A percentile compares a stretch with the other conserved stretches of the same genome.
phyloP scores from a whole-genome alignment of 2,888 invertebrate species.

The Drosophila infuscata region DNA sequence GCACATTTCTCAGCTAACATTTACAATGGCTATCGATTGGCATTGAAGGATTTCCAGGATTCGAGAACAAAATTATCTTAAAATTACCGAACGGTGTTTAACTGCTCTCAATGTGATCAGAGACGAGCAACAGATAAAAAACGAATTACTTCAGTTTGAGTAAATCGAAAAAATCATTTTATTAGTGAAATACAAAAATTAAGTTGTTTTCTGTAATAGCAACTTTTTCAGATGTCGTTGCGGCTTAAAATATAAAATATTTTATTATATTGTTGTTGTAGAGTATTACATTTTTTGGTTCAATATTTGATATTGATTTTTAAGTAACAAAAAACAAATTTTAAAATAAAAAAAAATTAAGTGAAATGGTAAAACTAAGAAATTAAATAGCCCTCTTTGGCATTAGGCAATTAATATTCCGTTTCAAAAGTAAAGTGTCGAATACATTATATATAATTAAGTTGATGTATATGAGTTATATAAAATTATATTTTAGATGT shows the following conservation, averaged over 20 bases:
- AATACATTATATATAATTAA: background rate
- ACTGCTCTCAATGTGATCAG: background rate
- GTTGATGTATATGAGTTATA: background rate
- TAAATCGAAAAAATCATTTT: no score
- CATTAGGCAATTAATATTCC: background rate
- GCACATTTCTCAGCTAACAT: background rate
- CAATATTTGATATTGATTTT: background rate
- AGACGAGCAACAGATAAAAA: background rate
- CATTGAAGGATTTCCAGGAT: background rate
- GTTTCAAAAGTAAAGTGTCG: background rate
- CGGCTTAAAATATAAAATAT: background rate
- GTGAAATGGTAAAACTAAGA: background rate
- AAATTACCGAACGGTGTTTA: background rate
- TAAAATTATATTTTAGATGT: background rate
- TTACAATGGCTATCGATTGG: no score
- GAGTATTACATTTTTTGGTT: background rate
- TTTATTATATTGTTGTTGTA: background rate
- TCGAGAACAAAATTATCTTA: background rate
- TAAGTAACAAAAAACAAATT: background rate
- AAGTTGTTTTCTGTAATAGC: background rate
- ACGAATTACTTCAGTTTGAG: background rate
- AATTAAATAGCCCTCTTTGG: background rate
- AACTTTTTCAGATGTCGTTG: background rate
- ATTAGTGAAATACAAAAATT: background rate
- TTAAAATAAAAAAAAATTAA: background rate